Evolutionary conservation across 2,888 invertebrate species (phyloP).

Genomic region (Drosophila ezoana): DNA sequence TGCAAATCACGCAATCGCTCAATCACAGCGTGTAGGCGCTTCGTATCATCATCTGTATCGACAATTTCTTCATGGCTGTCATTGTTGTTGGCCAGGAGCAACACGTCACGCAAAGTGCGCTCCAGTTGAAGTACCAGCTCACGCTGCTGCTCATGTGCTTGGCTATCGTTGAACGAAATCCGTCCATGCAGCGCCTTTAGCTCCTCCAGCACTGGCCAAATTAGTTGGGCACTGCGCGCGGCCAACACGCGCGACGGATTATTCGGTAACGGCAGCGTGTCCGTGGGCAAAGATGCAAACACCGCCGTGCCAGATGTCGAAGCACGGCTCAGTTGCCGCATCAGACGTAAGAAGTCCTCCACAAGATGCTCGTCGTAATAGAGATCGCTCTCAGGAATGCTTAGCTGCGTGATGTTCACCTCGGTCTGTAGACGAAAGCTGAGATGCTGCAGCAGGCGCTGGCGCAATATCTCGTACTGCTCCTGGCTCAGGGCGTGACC

Average conservation of each 20-base stretch:
- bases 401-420: slow-evolving; percentile 78
- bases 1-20: slow-evolving; percentile 68
- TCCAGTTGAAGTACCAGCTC: slow-evolving; percentile 46
- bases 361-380: slow-evolving; percentile 79
- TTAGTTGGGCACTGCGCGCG: slow-evolving; percentile 69
- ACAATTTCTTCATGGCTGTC: background rate
- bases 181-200: slow-evolving; percentile 63
- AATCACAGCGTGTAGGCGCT: slow-evolving; percentile 64
- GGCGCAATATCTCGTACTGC: slow-evolving; percentile 55
- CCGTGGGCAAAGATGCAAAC: slow-evolving; percentile 51
- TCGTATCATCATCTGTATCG: slow-evolving; percentile 32
- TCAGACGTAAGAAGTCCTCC: slow-evolving; percentile 73
- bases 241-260: slow-evolving; percentile 77
- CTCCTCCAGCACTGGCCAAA: slow-evolving; percentile 77
- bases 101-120: slow-evolving; percentile 64
- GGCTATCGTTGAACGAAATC: slow-evolving; percentile 42
- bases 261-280: slow-evolving; percentile 61
- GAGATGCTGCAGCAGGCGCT: slow-evolving; percentile 69
- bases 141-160: slow-evolving; percentile 39
- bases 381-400: slow-evolving; percentile 81
- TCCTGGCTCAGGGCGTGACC: slow-evolving; percentile 42
- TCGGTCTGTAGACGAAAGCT: slow-evolving; percentile 73
- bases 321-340: slow-evolving; percentile 54
- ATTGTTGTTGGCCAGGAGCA: slow-evolving; percentile 64
- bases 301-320: slow-evolving; percentile 21